Evolutionary conservation across 2,113 vertebrate species (phyloP), one percentile per base, ranked within the genome.

Genomic region (Gnathonemus echidnorhynchus): DNA sequence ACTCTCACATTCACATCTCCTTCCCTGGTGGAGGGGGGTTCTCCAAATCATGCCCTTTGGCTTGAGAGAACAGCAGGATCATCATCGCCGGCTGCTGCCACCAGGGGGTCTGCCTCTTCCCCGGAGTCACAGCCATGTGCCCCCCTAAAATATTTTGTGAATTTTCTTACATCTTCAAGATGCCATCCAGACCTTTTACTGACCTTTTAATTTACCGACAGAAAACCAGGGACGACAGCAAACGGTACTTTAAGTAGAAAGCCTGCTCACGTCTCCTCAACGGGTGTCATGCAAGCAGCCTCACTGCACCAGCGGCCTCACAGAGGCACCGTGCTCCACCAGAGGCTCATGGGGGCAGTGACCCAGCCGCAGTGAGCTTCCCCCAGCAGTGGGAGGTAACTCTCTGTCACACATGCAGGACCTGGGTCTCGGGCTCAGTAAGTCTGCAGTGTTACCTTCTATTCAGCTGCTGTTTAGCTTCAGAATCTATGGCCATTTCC

Each of bases 41-140:
- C 50, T 89, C 8, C 58, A 66, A 27, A 27, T 21, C 5, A 3
- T 5, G 2, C 8, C 24, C 19, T 21, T 24, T n/a, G 6, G 24
- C 2, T 1, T 89, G 50, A 90, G 91, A 91, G 92, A 91, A 92
- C 91, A 93, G 91, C 91, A 17, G n/a, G 8, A n/a, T 50, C 77
- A 31, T 35, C 92, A 66, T 90, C 84, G 89, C 70, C 77, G 58
- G 90, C 88, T 89, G 89, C 90, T 42, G 35, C 88, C 90, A 89
- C 91, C 89, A 74, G 86, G 35, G 53, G 58, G 84, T n/a, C 88
- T 39, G 77, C 56, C 88, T 89, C 91, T 90, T 53, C 89, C 88
- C 88, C 87, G 91, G 91, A 89, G 86, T 74, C 66, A 74, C 27
- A 31, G 66, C 11, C n/a, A 74, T 35, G 50, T 5, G 50, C 50